These are phyloP conservation scores for Cetoscarus ocellatus DNA, from an alignment of 2,797 vertebrate species.

Conservation along the genomic window DNA sequence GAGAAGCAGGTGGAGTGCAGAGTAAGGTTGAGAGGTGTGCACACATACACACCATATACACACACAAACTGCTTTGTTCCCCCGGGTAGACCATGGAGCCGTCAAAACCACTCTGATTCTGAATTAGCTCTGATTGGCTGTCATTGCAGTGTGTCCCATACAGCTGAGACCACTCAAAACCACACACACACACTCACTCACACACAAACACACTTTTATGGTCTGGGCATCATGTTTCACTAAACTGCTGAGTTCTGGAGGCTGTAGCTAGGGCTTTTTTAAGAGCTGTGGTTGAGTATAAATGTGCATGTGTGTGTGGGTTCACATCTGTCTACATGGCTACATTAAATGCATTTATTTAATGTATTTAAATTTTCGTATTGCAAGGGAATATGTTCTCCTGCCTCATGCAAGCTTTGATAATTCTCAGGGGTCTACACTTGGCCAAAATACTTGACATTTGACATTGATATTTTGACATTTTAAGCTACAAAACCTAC, in stretches of 20 bases:
- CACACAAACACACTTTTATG: conserved; percentile 60
- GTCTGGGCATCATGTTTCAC: conserved; percentile 77
- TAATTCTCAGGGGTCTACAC: conserved; percentile 26
- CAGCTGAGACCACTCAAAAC: conserved; percentile 83
- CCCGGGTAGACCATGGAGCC: conserved; percentile 72
- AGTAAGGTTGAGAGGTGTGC: conserved; percentile 73
- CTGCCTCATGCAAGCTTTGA: conserved; percentile 22
- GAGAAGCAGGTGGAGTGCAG: conserved; percentile 80
- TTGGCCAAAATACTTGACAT: conserved; percentile 10
- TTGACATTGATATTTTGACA: conserved; percentile 15
- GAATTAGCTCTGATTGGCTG: conserved; percentile 85
- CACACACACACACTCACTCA: conserved; percentile 32
- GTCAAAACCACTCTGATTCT: conserved; percentile 84
- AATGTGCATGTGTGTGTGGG: conserved; percentile 42
- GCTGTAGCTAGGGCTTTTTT: conserved; percentile 71
- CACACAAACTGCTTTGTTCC: conserved; percentile 73
- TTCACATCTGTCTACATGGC: conserved; percentile 38
- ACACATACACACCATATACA: conserved; percentile 29
- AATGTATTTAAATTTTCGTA: conserved; percentile 43
- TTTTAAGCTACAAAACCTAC: conserved; percentile 17
- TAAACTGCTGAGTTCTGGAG: conserved; percentile 76
- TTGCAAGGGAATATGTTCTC: conserved; percentile 15
- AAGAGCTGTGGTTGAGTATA: conserved; percentile 68
- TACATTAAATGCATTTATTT: conserved; percentile 37
- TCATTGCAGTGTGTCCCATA: conserved; percentile 79